Evolutionary conservation across 1,140 invertebrate genomes (phyloP).

Genomic region (Phthorimaea operculella): DNA sequence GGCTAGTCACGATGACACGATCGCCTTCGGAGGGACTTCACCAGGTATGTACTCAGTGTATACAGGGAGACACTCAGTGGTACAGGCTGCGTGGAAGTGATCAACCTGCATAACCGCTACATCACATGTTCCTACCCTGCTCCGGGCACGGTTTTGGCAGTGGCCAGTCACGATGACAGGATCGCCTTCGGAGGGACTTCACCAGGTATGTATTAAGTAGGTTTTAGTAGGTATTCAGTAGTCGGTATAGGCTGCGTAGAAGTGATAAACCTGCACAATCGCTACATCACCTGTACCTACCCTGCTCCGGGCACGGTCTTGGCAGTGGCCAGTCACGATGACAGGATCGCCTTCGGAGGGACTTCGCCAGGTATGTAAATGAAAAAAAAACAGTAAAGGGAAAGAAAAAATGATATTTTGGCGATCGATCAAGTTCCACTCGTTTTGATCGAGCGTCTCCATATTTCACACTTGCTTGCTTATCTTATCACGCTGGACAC

Average conservation of each 20-base stretch:
- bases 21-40: constrained; percentile 34
- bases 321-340: constrained; percentile 41
- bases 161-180: constrained; percentile 42
- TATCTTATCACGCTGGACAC: no score
- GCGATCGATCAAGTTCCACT: no score
- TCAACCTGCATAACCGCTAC: constrained; percentile 60
- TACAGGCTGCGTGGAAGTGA: constrained; percentile 53
- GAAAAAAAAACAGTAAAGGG: no score
- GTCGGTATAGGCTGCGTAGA: constrained; percentile 55
- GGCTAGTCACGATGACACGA: constrained; percentile 42
- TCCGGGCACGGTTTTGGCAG: constrained; percentile 34
- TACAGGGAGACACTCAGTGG: no score
- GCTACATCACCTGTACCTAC: constrained; percentile 53
- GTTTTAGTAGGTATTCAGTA: no score
- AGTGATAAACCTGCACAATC: constrained; percentile 57
- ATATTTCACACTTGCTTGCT: no score
- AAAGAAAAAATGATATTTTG: no score
- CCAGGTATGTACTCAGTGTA: not conserved
- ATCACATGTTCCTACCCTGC: constrained; percentile 52
- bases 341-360: constrained; percentile 44
- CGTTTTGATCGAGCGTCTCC: no score
- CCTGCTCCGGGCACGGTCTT: constrained; percentile 38
- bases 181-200: constrained; percentile 38
- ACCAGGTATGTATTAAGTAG: not conserved
- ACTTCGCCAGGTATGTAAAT: not conserved